A percentile compares a stretch with the other conserved stretches of the same genome.
These are phyloP conservation scores for Hyperoodon ampullatus DNA, from an alignment of 2,113 vertebrate genomes.

Conservation along the genomic window DNA sequence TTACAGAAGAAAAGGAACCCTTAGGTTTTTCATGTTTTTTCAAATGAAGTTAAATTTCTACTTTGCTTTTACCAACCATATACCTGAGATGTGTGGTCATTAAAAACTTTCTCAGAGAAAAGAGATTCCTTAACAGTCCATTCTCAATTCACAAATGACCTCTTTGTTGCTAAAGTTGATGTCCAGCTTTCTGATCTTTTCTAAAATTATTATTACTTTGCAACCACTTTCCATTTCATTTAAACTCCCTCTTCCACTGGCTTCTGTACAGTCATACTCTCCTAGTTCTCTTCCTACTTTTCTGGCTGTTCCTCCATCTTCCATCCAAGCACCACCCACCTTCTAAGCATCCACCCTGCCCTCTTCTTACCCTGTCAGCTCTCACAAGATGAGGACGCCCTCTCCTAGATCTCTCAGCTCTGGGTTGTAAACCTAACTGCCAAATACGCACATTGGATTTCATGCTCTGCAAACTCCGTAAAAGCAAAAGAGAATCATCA, in stretches of 20 bases:
- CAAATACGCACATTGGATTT: neutral
- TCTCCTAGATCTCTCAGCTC: neutral
- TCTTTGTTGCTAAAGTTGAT: neutral
- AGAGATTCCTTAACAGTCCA: neutral
- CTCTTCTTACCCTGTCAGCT: neutral
- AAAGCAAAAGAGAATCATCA: neutral
- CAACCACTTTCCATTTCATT: neutral
- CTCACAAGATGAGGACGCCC: neutral
- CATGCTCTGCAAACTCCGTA: neutral
- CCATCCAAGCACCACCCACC: neutral
- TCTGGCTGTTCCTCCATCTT: neutral
- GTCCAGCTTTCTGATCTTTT: neutral
- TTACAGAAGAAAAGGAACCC: neutral
- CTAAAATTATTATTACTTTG: neutral
- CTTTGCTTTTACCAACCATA: neutral
- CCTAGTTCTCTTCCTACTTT: neutral
- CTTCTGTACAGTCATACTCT: neutral
- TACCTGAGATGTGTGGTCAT: neutral
- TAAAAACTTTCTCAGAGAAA: neutral
- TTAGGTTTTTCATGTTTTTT: neutral
- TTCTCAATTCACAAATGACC: neutral
- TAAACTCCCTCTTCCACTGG: neutral
- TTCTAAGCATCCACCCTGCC: neutral
- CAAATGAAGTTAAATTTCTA: neutral
- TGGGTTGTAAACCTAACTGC: neutral